Evolutionary conservation across 2,113 vertebrate genomes (phyloP).

Genomic region (Elephantulus edwardii): DNA sequence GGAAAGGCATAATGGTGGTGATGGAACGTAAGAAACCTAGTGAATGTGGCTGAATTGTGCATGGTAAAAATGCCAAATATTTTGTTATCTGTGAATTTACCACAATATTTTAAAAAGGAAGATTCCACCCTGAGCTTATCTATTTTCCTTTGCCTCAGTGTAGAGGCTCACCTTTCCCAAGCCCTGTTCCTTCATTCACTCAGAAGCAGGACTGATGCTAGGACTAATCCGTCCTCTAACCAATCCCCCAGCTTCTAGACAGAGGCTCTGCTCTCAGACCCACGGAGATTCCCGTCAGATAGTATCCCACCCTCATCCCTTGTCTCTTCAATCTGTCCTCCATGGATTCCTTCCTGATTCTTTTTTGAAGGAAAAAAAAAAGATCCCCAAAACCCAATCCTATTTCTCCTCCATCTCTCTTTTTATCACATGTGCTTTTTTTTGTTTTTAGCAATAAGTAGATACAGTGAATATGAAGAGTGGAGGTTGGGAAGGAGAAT

Average conservation of each 20-base stretch:
- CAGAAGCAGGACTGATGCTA: not conserved
- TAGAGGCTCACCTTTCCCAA: not conserved
- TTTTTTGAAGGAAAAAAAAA: not conserved
- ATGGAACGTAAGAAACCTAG: not conserved
- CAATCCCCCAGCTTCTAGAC: not conserved
- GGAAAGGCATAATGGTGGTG: not conserved
- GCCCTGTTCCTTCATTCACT: not conserved
- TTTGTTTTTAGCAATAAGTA: not conserved
- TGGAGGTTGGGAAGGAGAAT: not conserved
- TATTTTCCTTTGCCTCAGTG: not conserved
- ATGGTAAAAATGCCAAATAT: not conserved
- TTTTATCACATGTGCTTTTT: too few species aligned
- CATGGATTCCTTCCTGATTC: not conserved
- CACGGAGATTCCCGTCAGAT: not conserved
- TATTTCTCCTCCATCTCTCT: not conserved
- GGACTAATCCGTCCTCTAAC: not conserved
- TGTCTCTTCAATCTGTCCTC: not conserved
- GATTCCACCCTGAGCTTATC: not conserved
- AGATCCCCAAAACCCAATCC: not conserved
- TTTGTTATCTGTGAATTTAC: not conserved
- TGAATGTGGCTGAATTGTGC: not conserved
- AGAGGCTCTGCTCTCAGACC: not conserved
- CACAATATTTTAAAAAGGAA: not conserved
- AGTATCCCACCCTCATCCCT: not conserved
- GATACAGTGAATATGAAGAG: not conserved